Evolutionary conservation across 1,140 invertebrate species (phyloP).

Genomic region (Magallana ariakensis): DNA sequence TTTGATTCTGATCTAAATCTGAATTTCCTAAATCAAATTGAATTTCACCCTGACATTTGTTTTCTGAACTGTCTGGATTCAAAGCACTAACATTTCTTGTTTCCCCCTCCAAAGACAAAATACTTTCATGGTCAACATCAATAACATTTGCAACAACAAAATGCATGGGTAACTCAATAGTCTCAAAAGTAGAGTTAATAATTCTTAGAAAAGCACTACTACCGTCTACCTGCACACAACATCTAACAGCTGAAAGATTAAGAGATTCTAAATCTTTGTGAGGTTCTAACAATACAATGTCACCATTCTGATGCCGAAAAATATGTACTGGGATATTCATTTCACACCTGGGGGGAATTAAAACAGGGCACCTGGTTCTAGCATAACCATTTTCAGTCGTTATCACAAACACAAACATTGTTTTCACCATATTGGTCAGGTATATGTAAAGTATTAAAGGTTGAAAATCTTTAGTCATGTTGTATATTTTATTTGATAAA

Average conservation of each 20-base stretch:
- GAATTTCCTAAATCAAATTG: background rate
- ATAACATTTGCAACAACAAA: constrained; percentile 25
- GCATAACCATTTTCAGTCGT: constrained; percentile 43
- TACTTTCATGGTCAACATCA: background rate
- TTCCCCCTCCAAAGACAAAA: constrained; percentile 36
- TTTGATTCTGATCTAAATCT: too few relatives aligned
- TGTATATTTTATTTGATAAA: too few relatives aligned
- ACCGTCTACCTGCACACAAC: constrained; percentile 47
- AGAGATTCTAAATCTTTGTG: constrained; percentile 4
- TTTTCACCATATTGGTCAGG: background rate
- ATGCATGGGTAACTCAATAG: constrained; percentile 1
- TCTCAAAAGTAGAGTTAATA: constrained; percentile 47
- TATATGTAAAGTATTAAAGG: constrained; percentile 34
- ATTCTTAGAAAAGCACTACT: constrained; percentile 43
- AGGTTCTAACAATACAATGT: constrained; percentile 42
- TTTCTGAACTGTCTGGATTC: constrained; percentile 25
- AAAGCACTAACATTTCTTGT: background rate
- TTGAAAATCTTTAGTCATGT: constrained; percentile 40
- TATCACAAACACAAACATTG: constrained; percentile 38
- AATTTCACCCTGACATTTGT: background rate
- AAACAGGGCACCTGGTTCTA: background rate
- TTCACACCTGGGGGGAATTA: constrained; percentile 48
- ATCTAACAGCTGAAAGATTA: constrained; percentile 46
- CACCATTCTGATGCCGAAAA: constrained; percentile 34
- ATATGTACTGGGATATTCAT: constrained; percentile 39